These are phyloP conservation scores for Rallus crepitans DNA, from an alignment of 2,797 vertebrate species.

Conservation along the genomic window DNA sequence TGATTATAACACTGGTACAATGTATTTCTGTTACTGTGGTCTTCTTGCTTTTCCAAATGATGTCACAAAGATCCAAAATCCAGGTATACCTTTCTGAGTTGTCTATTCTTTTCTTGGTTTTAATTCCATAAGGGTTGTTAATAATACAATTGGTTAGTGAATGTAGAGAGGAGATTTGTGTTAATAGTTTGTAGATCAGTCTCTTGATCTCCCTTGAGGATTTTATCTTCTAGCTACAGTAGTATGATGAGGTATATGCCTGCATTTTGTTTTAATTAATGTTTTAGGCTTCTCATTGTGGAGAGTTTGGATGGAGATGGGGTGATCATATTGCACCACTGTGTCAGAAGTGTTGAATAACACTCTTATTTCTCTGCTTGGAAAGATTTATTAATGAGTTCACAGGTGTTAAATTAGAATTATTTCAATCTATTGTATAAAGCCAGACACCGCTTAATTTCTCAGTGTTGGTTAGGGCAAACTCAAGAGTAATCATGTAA, in stretches of 20 bases:
- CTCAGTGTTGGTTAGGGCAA: conserved; percentile 27
- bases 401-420: conserved; percentile 70
- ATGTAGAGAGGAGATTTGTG: background rate
- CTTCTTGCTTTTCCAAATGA: background rate
- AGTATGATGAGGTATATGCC: conserved; percentile 24
- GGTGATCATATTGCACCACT: conserved; percentile 33
- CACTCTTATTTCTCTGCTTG: conserved; percentile 60
- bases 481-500: conserved; percentile 44
- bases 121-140: background rate
- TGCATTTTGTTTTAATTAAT: conserved; percentile 57
- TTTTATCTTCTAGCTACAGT: conserved; percentile 45
- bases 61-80: background rate
- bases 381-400: conserved; percentile 55
- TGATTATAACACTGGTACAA: background rate
- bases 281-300: conserved; percentile 43
- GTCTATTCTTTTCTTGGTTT: conserved; percentile 5
- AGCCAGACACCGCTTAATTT: conserved; percentile 50
- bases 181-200: conserved; percentile 43
- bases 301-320: conserved; percentile 34
- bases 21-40: background rate
- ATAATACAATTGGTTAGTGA: background rate
- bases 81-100: background rate
- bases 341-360: conserved; percentile 55
- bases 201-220: background rate
- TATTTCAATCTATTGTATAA: conserved; percentile 43